A percentile compares a stretch with the other conserved stretches of the same genome.
phyloP scores from a whole-genome alignment of 2,888 invertebrate species.

The Agriopis aurantiaria region DNA sequence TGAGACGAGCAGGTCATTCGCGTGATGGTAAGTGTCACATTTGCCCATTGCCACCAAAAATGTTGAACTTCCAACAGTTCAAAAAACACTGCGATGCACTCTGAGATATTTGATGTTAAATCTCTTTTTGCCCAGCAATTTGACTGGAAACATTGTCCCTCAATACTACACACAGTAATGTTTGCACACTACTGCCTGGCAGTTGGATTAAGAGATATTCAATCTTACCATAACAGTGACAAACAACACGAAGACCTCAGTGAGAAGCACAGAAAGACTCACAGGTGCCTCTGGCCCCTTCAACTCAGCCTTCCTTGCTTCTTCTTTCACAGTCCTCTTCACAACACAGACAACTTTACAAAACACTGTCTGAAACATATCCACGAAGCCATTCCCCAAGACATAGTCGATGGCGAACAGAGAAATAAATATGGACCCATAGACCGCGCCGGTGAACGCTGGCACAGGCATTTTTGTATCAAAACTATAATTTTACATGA shows the following conservation, averaged over 20 bases:
- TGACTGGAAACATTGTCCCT: no score
- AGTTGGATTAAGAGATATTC: not conserved
- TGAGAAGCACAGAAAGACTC: conserved; percentile 59
- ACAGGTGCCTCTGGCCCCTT: conserved; percentile 50
- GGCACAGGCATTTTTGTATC: conserved; percentile 61
- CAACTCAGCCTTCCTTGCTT: conserved; percentile 50
- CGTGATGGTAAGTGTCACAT: no score
- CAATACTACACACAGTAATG: no score
- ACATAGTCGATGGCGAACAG: conserved; percentile 66
- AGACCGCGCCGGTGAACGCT: conserved; percentile 49
- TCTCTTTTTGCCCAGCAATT: no score
- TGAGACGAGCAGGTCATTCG: no score
- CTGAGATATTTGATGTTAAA: no score
- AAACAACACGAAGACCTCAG: conserved; percentile 63
- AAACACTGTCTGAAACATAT: conserved; percentile 55
- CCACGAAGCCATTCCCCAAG: conserved; percentile 70
- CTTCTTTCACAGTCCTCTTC: conserved; percentile 60
- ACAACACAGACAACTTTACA: conserved; percentile 65
- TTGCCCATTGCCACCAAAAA: no score
- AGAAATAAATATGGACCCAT: conserved; percentile 57
- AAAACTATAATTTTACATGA: conserved; percentile 17
- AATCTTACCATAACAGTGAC: conserved; percentile 65
- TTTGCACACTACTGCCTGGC: no score
- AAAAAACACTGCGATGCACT: no score
- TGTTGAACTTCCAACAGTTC: no score